Percentiles rank a stretch among this genome's conserved stretches.
Evolutionary conservation across 2,797 vertebrate species (phyloP).

Genomic region (Chiroxiphia lanceolata): DNA sequence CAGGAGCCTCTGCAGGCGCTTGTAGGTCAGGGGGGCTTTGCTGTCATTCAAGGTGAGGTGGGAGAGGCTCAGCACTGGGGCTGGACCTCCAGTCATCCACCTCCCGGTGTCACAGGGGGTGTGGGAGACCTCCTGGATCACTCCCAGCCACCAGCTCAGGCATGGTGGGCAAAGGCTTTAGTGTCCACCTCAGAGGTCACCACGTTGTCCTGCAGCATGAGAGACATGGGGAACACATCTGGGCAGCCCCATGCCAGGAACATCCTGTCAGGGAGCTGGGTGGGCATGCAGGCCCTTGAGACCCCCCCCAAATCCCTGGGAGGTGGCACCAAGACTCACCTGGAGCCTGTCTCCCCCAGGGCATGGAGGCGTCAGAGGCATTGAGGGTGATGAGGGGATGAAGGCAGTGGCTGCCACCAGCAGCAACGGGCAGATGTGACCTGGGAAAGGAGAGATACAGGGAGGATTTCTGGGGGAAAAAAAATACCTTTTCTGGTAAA

Average conservation of each 20-base stretch:
- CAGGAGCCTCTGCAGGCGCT: conserved; percentile 67
- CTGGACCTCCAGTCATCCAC: conserved; percentile 25
- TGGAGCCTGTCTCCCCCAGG: conserved; percentile 73
- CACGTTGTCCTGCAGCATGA: conserved; percentile 69
- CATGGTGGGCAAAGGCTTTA: conserved; percentile 69
- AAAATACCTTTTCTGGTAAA: background rate
- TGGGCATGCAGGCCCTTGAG: rapidly evolving
- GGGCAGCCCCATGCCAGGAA: conserved; percentile 76
- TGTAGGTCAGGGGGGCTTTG: conserved; percentile 78
- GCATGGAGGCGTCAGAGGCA: conserved; percentile 70
- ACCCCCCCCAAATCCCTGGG: background rate
- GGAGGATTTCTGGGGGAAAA: rapidly evolving
- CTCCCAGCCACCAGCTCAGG: conserved; percentile 69
- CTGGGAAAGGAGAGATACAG: background rate
- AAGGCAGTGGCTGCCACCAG: conserved; percentile 70
- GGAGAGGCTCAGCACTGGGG: rapidly evolving
- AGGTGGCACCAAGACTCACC: conserved; percentile 16
- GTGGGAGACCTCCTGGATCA: conserved; percentile 76
- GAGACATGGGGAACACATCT: conserved; percentile 74
- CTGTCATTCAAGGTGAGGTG: conserved; percentile 73
- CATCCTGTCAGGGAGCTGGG: conserved; percentile 51
- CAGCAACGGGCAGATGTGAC: conserved; percentile 1
- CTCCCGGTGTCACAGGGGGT: conserved; percentile 77
- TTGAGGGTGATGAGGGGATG: conserved; percentile 79
- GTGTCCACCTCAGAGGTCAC: conserved; percentile 79